Evolutionary conservation across 2,888 invertebrate genomes (phyloP).

Genomic region (Stenotaenia linearis): DNA sequence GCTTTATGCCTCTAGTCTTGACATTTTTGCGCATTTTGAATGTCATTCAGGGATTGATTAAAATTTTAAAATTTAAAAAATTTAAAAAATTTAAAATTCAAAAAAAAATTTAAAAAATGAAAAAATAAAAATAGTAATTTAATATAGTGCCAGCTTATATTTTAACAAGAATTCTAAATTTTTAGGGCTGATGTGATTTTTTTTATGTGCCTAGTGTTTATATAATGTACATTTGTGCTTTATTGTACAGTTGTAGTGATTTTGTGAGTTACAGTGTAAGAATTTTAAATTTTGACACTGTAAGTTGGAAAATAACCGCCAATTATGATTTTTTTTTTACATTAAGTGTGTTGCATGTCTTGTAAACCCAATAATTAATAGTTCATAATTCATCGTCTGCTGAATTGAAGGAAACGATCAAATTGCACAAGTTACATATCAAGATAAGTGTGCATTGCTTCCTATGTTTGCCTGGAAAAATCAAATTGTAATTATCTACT

Average conservation of each 20-base stretch:
- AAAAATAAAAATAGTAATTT: not conserved
- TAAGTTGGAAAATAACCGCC: not conserved
- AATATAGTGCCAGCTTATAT: not conserved
- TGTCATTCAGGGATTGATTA: not conserved
- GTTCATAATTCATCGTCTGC: not conserved
- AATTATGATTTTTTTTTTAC: not conserved
- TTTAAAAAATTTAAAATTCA: not conserved
- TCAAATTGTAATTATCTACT: not conserved
- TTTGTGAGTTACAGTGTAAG: not conserved
- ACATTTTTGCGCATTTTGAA: conserved; percentile 22
- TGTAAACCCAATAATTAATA: not conserved
- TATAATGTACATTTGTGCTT: not conserved
- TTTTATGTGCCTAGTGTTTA: not conserved
- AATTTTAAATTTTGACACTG: not conserved
- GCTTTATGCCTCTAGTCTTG: conserved; percentile 21
- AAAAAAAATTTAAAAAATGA: not conserved
- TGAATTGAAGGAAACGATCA: not conserved
- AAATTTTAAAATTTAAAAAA: not conserved
- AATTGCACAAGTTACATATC: conserved; percentile 20
- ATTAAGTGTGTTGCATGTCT: not conserved
- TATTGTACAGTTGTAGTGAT: not conserved
- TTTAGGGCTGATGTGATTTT: not conserved
- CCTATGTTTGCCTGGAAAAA: not conserved
- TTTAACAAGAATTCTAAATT: not conserved
- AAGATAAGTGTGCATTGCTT: not conserved